These are phyloP conservation scores for Tachina fera DNA, from an alignment of 2,888 invertebrate genomes.

Conservation along the genomic window DNA sequence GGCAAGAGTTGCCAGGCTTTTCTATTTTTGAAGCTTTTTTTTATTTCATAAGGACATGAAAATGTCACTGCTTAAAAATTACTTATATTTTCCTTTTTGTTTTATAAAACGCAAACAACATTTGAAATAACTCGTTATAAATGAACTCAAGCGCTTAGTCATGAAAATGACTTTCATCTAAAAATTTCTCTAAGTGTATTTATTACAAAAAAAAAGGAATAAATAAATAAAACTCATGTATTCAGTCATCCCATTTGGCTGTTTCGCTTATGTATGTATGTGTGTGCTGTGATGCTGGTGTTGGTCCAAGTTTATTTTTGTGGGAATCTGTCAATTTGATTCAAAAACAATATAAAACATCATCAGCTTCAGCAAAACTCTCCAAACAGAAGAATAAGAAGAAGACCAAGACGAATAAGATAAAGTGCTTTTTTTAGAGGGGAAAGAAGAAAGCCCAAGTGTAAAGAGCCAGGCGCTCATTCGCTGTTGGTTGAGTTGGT, in stretches of 20 bases:
- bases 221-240: conserved; percentile 20
- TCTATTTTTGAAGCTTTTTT: too few relatives aligned
- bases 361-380: conserved; percentile 61
- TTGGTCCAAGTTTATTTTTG: conserved; percentile 40
- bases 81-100: too few relatives aligned
- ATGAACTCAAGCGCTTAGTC: too few relatives aligned
- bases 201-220: conserved; percentile 8
- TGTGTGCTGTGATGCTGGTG: background rate
- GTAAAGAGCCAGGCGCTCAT: background rate
- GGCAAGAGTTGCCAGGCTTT: too few relatives aligned
- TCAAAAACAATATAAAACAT: conserved; percentile 68
- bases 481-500: conserved; percentile 33
- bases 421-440: conserved; percentile 36
- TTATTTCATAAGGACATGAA: too few relatives aligned
- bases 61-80: too few relatives aligned
- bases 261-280: background rate
- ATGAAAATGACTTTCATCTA: background rate
- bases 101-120: too few relatives aligned
- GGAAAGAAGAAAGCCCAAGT: conserved; percentile 16
- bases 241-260: conserved; percentile 40
- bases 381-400: conserved; percentile 17
- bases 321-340: conserved; percentile 70
- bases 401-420: too few relatives aligned
- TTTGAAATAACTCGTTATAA: too few relatives aligned
- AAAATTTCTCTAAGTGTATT: conserved; percentile 25